phyloP scores from a whole-genome alignment of 1,140 invertebrate species.

The Yoshiicerus persimilis region DNA sequence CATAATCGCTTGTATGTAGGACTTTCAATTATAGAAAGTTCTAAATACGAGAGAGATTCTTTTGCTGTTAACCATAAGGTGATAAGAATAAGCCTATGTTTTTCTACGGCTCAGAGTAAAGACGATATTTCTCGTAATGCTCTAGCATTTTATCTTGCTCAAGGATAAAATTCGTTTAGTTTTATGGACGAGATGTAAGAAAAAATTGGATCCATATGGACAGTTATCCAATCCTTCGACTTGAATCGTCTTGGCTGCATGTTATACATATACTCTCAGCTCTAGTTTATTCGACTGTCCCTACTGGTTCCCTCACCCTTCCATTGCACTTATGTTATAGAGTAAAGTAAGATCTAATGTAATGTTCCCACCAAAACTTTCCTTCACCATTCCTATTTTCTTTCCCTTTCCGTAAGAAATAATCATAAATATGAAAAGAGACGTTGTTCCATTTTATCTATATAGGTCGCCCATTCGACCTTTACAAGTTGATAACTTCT shows the following conservation, averaged over 20 bases:
- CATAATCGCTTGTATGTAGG: too few species aligned
- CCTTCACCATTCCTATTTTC: not conserved
- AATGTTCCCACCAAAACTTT: conserved; percentile 13
- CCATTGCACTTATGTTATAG: not conserved
- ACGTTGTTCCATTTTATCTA: conserved; percentile 10
- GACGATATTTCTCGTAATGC: not conserved
- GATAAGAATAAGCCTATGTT: not conserved
- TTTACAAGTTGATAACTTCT: conserved; percentile 11
- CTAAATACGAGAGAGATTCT: too few species aligned
- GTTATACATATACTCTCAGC: not conserved
- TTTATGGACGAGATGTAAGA: not conserved
- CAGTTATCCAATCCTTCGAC: conserved; percentile 6
- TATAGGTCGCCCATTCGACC: conserved; percentile 14
- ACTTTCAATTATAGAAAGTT: too few species aligned
- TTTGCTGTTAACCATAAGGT: too few species aligned
- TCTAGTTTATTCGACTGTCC: not conserved
- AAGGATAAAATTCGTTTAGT: conserved; percentile 21
- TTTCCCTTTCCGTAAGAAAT: not conserved
- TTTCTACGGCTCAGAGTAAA: not conserved
- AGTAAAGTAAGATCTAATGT: not conserved
- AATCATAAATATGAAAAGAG: conserved; percentile 17
- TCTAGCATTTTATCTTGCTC: not conserved
- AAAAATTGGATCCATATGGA: not conserved
- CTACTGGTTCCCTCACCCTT: not conserved
- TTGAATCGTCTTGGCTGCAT: not conserved